phyloP scores from a whole-genome alignment of 2,888 invertebrate genomes.

The Ectemnius lituratus region DNA sequence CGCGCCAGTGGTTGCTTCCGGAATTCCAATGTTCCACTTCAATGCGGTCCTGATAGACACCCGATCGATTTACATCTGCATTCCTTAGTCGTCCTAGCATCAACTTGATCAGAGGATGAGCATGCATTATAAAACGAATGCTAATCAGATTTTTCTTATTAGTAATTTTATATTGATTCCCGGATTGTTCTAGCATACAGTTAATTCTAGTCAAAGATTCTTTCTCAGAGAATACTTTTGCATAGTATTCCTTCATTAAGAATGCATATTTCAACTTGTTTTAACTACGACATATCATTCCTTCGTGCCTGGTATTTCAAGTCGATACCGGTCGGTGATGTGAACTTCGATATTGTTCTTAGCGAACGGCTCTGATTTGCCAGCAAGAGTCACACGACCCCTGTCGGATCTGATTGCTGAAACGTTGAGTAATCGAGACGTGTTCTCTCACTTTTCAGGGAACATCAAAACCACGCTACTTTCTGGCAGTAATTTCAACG shows the following conservation, averaged over 20 bases:
- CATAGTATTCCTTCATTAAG: too few species aligned
- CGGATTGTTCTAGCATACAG: not conserved
- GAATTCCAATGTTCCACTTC: conserved; percentile 7
- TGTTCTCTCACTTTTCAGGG: conserved; percentile 80
- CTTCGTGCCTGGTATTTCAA: too few species aligned
- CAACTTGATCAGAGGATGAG: not conserved
- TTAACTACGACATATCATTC: too few species aligned
- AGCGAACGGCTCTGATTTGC: too few species aligned
- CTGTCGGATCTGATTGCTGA: conserved; percentile 13
- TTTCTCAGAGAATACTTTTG: too few species aligned
- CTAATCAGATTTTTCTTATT: not conserved
- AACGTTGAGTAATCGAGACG: conserved; percentile 38
- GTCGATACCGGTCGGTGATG: too few species aligned
- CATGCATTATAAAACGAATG: not conserved
- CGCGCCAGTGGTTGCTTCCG: conserved; percentile 30
- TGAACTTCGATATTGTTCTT: too few species aligned
- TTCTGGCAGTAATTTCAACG: conserved; percentile 90
- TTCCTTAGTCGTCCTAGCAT: not conserved
- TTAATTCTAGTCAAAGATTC: too few species aligned
- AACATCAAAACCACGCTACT: conserved; percentile 88
- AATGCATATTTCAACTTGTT: too few species aligned
- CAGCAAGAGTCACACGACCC: too few species aligned
- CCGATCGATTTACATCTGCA: not conserved
- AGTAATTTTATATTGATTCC: not conserved
- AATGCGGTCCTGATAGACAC: conserved; percentile 10